Evolutionary conservation across 2,888 invertebrate genomes (phyloP).

Genomic region (Baronia brevicornis): DNA sequence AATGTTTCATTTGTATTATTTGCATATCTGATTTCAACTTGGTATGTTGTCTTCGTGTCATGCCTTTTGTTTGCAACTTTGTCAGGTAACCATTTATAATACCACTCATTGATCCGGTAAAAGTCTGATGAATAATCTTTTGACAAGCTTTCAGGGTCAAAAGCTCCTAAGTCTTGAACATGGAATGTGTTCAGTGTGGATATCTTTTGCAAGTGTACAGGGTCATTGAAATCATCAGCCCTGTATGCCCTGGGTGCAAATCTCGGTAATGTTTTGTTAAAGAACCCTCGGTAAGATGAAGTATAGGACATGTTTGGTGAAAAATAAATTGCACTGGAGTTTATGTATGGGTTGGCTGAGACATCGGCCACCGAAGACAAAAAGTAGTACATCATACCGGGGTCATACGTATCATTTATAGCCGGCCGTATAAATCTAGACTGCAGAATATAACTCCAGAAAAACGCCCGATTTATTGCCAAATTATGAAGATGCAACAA

Average conservation of each 20-base stretch:
- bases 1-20: conserved; percentile 97
- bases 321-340: conserved; percentile 95
- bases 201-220: conserved; percentile 93
- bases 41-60: conserved; percentile 94
- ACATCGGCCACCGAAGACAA: conserved; percentile 96
- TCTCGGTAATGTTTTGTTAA: conserved; percentile 95
- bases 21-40: conserved; percentile 94
- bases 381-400: conserved; percentile 98
- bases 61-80: conserved; percentile 84
- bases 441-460: conserved; percentile 95
- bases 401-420: conserved; percentile 94
- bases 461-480: conserved; percentile 96
- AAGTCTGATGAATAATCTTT: conserved; percentile 93
- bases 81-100: conserved; percentile 93
- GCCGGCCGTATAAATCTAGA: conserved; percentile 92
- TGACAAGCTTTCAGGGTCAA: conserved; percentile 84
- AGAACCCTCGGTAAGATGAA: conserved; percentile 95
- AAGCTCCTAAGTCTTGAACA: conserved; percentile 89
- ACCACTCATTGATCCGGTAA: conserved; percentile 96
- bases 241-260: conserved; percentile 96
- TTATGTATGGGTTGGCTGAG: conserved; percentile 92
- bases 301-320: conserved; percentile 95
- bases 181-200: conserved; percentile 96
- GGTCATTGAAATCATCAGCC: conserved; percentile 95
- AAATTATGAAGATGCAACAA: conserved; percentile 95